Evolutionary conservation across 2,113 vertebrate genomes (phyloP).

Genomic region (Genyomyrus donnyi): DNA sequence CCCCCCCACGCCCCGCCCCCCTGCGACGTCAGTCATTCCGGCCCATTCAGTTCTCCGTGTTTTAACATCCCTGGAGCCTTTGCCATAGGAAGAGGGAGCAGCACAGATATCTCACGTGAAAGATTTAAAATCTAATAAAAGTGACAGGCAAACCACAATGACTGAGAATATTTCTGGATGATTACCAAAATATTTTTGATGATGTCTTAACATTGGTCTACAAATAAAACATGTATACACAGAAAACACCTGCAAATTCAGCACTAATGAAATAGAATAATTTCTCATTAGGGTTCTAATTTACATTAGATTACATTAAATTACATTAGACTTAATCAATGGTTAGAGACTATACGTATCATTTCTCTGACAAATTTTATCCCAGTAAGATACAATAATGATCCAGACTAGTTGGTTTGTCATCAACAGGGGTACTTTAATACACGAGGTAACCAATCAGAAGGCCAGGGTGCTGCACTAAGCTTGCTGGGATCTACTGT

Average conservation of each 20-base stretch:
- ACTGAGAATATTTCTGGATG: background rate
- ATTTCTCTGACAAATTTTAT: background rate
- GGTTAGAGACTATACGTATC: background rate
- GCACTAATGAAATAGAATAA: background rate
- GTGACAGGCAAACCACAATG: background rate
- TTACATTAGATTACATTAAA: too few species aligned
- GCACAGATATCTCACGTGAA: background rate
- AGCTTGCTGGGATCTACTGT: background rate
- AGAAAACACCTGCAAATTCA: background rate
- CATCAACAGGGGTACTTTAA: background rate
- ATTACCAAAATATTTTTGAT: background rate
- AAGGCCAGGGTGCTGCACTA: background rate
- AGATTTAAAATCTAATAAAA: background rate
- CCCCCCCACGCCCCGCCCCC: background rate
- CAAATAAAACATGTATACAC: background rate
- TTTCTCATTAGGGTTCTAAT: background rate
- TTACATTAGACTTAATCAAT: background rate
- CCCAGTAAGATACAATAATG: background rate
- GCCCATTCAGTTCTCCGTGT: background rate
- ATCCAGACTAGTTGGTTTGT: background rate
- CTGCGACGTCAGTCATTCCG: background rate
- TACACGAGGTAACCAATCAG: background rate
- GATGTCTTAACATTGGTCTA: background rate
- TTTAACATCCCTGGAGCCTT: background rate
- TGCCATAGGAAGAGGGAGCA: background rate